Conservation (phyloP, 2,888 invertebrate genomes). For the Cosmia pyralina region DNA sequence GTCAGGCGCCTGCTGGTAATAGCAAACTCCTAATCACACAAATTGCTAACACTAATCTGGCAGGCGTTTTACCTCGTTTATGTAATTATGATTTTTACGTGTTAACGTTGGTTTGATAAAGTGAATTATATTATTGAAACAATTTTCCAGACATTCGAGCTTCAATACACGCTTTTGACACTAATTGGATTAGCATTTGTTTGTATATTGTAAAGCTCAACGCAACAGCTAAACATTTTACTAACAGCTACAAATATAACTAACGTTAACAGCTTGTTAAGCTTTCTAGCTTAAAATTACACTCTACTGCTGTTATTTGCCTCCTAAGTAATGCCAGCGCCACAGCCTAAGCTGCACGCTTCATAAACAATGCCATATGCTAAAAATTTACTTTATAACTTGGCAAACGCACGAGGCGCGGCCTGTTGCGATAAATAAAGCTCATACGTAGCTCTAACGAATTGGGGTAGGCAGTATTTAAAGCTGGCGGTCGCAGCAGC, state of each 20-base stretch:
- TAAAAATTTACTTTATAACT: slow-evolving; percentile 63
- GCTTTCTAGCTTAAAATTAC: slow-evolving; percentile 38
- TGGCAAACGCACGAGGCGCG: slow-evolving; percentile 64
- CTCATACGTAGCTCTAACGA: slow-evolving; percentile 67
- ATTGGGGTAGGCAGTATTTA: slow-evolving; percentile 67
- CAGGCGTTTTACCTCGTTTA: slow-evolving; percentile 69
- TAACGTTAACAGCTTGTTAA: slow-evolving; percentile 36
- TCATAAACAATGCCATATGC: slow-evolving; percentile 54
- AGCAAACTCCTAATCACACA: slow-evolving; percentile 76
- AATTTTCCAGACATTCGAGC: background rate
- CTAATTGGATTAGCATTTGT: slow-evolving; percentile 9
- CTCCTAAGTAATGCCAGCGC: slow-evolving; percentile 47
- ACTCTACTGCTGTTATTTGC: slow-evolving; percentile 22
- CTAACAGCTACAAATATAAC: slow-evolving; percentile 2
- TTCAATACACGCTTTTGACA: background rate
- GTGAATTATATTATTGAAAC: background rate
- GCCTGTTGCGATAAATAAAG: slow-evolving; percentile 66
- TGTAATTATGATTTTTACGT: slow-evolving; percentile 58
- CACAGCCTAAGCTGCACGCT: slow-evolving; percentile 47
- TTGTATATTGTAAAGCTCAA: slow-evolving; percentile 18
- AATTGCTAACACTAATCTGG: slow-evolving; percentile 75
- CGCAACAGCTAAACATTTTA: slow-evolving; percentile 14
- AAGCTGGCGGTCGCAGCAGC: slow-evolving; percentile 66
- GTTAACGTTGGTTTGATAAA: slow-evolving; percentile 2
- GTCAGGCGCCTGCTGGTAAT: slow-evolving; percentile 70